These are phyloP conservation scores for Pithys albifrons DNA, from an alignment of 2,113 vertebrate species.

Conservation along the genomic window DNA sequence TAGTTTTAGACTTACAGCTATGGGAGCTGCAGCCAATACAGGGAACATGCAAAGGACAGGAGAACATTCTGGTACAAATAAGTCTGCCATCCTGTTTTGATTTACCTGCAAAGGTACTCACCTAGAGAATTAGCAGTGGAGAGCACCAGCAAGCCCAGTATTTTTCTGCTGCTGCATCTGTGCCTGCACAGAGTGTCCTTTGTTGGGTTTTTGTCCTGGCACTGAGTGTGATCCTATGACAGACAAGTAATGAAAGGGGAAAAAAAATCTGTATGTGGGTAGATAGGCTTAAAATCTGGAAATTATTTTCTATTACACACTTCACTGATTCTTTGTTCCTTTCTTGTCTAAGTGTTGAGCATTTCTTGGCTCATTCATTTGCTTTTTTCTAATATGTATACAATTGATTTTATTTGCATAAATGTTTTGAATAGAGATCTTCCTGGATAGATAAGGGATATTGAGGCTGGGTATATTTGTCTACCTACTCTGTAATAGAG, in stretches of 20 bases:
- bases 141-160: background rate
- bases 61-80: background rate
- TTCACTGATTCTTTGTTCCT: background rate
- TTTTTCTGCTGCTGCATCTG: background rate
- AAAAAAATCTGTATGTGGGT: background rate
- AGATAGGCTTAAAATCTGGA: background rate
- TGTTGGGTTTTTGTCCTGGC: background rate
- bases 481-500: background rate
- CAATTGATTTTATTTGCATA: background rate
- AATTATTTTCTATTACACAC: background rate
- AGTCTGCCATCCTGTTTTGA: background rate
- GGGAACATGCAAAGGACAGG: fast-evolving
- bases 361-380: background rate
- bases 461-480: background rate
- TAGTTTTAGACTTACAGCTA: too few species aligned
- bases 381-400: background rate
- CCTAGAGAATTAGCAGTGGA: background rate
- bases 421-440: background rate
- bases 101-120: background rate
- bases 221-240: fast-evolving
- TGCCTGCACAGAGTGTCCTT: too few species aligned
- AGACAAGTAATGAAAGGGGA: background rate
- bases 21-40: background rate
- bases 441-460: background rate
- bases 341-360: background rate